Evolutionary conservation across 92 coral and sea anemone species (phyloP), one percentile per base, ranked within the genome.

Genomic region (Chrysogorgia sp.): DNA sequence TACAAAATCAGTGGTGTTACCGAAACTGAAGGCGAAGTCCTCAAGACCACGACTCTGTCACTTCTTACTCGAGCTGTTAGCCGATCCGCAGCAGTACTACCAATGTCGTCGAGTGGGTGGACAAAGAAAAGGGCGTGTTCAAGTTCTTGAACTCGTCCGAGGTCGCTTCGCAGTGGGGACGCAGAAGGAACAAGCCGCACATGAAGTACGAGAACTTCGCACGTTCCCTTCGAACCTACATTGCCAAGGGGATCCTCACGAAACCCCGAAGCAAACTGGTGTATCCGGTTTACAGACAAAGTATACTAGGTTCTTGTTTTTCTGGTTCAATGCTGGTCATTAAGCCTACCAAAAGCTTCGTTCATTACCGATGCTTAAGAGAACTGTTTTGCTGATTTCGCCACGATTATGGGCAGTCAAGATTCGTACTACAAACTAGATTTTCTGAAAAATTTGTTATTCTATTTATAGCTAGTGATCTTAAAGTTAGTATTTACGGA

Each of bases 131-230:
- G 55, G 99, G 99, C 1, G 72, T 96, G 30, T 96, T 96, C 74
- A 96, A 96, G 91, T 96, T 96, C 67, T 75, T 91, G 12, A 91
- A 96, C 79, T 96, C 99, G 13, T 77, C 90, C 56, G 90, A 90
- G 63, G 97, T 96, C 21, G 99, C 99, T 0, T 89, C 93, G 19
- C 82, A 87, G 64, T 96, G 99, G 99, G 99, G 99, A n/a, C 81
- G 87, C 14, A 82, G 99, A 34, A 70, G 99, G 12, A 91, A 96
- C 50, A 96, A 96, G 77, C 99, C 99, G 0, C 83, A 75, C 35
- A 96, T 96, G 99, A 96, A 96, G 82, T 96, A 96, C 56, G 99
- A 96, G 92, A 96, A 96, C 89, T 96, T 96, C 81, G 99, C 99
- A 0, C 92, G 99, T 22, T 96, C 99, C 1, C 63, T 96, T 34